These are phyloP conservation scores for Alloscopus bannaensis DNA, from an alignment of 2,888 invertebrate genomes.

Conservation along the genomic window DNA sequence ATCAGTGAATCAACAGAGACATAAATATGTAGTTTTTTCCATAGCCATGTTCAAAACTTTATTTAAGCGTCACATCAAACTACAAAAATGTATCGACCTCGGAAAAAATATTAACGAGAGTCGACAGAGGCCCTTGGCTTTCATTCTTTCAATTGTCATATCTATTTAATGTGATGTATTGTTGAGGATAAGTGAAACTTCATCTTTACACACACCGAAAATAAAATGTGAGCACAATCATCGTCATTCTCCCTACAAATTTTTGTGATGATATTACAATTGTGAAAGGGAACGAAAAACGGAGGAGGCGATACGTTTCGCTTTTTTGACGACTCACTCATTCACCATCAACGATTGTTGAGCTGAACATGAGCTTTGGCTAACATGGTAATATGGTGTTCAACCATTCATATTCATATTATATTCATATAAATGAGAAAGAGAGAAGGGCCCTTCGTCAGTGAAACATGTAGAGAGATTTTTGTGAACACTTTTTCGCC, in stretches of 20 bases:
- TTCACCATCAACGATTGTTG: constrained; percentile 1
- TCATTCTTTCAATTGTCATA: constrained; percentile 11
- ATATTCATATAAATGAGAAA: constrained; percentile 23
- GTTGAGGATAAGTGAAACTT: no score
- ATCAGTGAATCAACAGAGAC: no score
- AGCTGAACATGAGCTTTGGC: neutral
- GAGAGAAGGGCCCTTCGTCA: constrained; percentile 5
- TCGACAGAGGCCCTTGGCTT: constrained; percentile 16
- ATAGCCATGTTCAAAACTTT: no score
- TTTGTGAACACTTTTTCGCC: neutral
- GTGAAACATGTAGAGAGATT: no score
- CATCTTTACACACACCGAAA: neutral
- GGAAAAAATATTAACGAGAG: no score
- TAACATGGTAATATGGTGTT: constrained; percentile 5
- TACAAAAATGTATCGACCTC: no score
- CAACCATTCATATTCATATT: neutral
- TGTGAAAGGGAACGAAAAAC: no score
- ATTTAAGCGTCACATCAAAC: no score
- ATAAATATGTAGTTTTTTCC: no score
- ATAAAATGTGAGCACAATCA: neutral
- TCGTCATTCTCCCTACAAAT: no score
- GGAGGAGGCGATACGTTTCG: no score
- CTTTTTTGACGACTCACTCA: constrained; percentile 20
- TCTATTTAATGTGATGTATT: constrained; percentile 17
- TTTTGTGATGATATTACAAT: no score